These are phyloP conservation scores for Pelmatolapia mariae DNA, from an alignment of 2,113 vertebrate species.

Conservation along the genomic window DNA sequence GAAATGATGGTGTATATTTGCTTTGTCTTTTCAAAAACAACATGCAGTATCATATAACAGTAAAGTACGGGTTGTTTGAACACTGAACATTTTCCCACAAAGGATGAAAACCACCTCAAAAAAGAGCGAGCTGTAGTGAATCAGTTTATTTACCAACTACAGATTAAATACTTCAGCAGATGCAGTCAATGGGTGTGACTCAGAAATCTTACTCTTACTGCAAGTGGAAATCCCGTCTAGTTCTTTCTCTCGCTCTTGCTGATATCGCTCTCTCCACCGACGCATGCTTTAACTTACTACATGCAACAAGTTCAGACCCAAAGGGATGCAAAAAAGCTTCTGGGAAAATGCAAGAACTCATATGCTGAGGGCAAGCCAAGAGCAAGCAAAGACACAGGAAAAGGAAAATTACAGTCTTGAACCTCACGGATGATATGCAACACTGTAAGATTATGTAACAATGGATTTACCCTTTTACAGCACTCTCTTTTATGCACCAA, in stretches of 20 bases:
- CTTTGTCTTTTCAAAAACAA: not conserved
- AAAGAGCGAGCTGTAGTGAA: not conserved
- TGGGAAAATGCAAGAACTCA: not conserved
- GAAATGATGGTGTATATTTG: not conserved
- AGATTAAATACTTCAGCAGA: not conserved
- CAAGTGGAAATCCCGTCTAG: not conserved
- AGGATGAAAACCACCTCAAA: not conserved
- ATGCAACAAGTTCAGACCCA: constrained; percentile 7
- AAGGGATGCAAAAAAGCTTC: not conserved
- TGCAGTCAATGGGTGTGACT: constrained; percentile 2
- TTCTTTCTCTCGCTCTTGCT: not conserved
- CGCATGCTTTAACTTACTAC: not conserved
- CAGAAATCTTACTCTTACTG: not conserved
- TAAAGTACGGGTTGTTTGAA: not conserved
- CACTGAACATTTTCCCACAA: not conserved
- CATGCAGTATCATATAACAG: not conserved
- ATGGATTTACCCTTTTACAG: not conserved
- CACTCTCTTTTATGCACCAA: not conserved
- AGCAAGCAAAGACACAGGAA: not conserved
- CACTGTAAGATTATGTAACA: constrained; percentile 1
- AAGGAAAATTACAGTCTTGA: not conserved
- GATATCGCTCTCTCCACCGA: not conserved
- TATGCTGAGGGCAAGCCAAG: not conserved
- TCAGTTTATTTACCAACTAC: not conserved
- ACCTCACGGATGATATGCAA: not conserved